Conservation (phyloP, 2,888 invertebrate species). For the Drosophila helvetica region DNA sequence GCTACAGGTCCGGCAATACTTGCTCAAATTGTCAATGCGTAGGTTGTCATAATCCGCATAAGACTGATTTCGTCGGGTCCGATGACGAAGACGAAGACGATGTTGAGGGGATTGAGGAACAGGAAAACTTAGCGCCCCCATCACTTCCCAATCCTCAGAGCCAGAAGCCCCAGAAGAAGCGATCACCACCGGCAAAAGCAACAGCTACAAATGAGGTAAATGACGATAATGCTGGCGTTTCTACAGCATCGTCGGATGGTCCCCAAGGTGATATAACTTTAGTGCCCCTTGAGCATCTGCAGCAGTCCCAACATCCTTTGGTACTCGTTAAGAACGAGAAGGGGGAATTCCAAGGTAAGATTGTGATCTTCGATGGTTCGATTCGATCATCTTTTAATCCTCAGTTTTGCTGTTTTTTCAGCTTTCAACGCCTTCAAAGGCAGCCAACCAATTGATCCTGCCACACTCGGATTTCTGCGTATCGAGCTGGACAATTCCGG, state of each 20-base stretch:
- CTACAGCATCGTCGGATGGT: slow-evolving; percentile 19
- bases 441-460: slow-evolving; percentile 57
- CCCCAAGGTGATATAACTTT: slow-evolving; percentile 9
- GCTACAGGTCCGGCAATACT: slow-evolving; percentile 95
- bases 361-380: not conserved
- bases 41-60: slow-evolving; percentile 96
- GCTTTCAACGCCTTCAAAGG: slow-evolving; percentile 80
- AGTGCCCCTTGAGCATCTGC: slow-evolving; percentile 55
- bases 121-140: slow-evolving; percentile 1
- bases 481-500: slow-evolving; percentile 47
- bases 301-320: slow-evolving; percentile 77
- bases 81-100: slow-evolving; percentile 42
- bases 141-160: too few relatives aligned
- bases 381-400: not conserved
- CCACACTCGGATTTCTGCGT: slow-evolving; percentile 37
- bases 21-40: slow-evolving; percentile 96
- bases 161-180: too few relatives aligned
- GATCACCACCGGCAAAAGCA: slow-evolving; percentile 14
- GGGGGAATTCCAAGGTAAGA: slow-evolving; percentile 81
- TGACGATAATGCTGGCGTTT: not conserved
- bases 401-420: slow-evolving; percentile 44
- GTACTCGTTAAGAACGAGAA: slow-evolving; percentile 81
- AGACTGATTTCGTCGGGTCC: slow-evolving; percentile 90
- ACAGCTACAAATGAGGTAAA: not conserved
- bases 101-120: not conserved